Conservation (phyloP, 2,113 vertebrate genomes). For the Oostethus manadensis region DNA sequence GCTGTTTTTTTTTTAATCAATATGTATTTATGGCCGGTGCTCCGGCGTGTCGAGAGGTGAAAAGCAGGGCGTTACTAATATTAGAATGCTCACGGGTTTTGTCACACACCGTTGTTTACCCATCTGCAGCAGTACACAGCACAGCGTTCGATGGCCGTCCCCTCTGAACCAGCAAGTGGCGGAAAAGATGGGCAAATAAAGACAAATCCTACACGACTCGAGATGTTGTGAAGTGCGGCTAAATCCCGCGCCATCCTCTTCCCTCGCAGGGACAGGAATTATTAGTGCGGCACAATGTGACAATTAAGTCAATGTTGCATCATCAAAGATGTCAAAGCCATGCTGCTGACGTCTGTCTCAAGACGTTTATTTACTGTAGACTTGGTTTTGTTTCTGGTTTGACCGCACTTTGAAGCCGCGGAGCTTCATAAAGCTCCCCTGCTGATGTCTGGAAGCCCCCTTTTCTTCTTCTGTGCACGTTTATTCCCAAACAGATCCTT, state of each 20-base stretch:
- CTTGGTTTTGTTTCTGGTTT: constrained; percentile 16
- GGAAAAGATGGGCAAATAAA: no score
- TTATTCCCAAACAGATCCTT: no score
- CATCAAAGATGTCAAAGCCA: constrained; percentile 47
- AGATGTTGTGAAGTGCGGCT: no score
- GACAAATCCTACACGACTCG: no score
- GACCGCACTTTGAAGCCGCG: constrained; percentile 49
- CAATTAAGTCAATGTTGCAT: constrained; percentile 40
- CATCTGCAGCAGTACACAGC: neutral
- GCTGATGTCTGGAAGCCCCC: constrained; percentile 32
- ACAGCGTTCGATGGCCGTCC: neutral
- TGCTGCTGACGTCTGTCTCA: constrained; percentile 31
- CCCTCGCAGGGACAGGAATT: neutral
- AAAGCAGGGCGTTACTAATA: neutral
- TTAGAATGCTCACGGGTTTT: neutral
- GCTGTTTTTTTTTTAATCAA: neutral
- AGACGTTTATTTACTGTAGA: neutral
- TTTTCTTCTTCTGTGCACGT: neutral
- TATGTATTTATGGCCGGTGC: neutral
- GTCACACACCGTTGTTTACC: neutral
- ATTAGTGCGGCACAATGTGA: constrained; percentile 6
- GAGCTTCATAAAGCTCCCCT: constrained; percentile 18
- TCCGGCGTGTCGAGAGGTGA: neutral
- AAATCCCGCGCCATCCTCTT: neutral
- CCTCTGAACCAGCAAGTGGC: no score